These are phyloP conservation scores for Eupithecia tripunctaria DNA, from an alignment of 2,888 invertebrate species.

Conservation along the genomic window DNA sequence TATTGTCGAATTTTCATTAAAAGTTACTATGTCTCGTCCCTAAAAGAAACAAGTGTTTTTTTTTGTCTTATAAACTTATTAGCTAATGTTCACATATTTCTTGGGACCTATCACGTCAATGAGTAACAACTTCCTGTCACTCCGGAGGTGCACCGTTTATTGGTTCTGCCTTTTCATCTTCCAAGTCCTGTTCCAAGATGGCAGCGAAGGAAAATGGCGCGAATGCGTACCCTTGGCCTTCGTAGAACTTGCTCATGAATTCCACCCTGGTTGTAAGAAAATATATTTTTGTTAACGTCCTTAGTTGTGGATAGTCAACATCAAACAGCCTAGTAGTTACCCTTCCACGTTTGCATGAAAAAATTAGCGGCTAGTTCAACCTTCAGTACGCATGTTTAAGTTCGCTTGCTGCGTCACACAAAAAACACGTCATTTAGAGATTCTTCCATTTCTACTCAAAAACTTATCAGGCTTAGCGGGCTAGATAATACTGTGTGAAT, in stretches of 20 bases:
- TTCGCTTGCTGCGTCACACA: no score
- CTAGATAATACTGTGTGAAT: no score
- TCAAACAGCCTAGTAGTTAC: no score
- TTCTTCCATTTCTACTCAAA: no score
- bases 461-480: no score
- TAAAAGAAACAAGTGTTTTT: background rate
- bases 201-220: constrained; percentile 90
- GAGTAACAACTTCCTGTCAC: constrained; percentile 53
- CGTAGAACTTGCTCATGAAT: constrained; percentile 98
- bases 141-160: constrained; percentile 65
- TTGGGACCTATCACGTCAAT: background rate
- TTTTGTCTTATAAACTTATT: constrained; percentile 1
- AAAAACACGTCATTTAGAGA: no score
- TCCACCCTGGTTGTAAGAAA: constrained; percentile 89
- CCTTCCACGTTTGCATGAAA: no score
- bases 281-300: background rate
- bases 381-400: no score
- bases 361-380: no score
- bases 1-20: background rate
- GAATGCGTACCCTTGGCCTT: constrained; percentile 89
- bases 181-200: constrained; percentile 83
- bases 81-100: background rate
- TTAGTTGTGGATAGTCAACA: no score
- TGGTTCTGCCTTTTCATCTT: constrained; percentile 64
- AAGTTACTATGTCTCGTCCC: background rate